Evolutionary conservation across 1,140 invertebrate species (phyloP).

Genomic region (Drosophila obscura): DNA sequence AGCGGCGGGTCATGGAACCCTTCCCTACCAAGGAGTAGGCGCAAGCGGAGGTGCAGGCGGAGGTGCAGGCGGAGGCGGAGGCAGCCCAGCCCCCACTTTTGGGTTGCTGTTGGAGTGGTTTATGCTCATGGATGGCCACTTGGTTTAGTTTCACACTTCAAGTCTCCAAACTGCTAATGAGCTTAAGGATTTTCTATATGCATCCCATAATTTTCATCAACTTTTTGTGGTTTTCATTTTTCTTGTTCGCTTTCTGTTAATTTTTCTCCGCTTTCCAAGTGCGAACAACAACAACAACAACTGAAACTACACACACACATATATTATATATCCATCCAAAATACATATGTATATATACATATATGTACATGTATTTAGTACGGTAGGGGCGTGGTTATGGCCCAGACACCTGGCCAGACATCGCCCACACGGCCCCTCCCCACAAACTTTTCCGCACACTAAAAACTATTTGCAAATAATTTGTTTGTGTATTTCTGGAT

Average conservation of each 20-base stretch:
- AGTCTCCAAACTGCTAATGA: conserved; percentile 73
- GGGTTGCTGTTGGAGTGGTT: conserved; percentile 25
- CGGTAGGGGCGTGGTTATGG: conserved; percentile 31
- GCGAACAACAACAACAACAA: conserved; percentile 56
- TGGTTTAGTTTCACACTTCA: conserved; percentile 76
- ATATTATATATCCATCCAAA: not conserved
- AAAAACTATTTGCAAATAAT: conserved; percentile 79
- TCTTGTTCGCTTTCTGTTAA: conserved; percentile 14
- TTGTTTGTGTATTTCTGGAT: conserved; percentile 19
- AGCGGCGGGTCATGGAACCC: too few relatives aligned
- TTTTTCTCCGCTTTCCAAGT: conserved; percentile 7
- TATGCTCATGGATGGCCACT: conserved; percentile 68
- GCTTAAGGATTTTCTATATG: conserved; percentile 60
- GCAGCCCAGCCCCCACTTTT: not conserved
- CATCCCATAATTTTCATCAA: conserved; percentile 34
- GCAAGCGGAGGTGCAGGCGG: not conserved
- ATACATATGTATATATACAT: conserved; percentile 14
- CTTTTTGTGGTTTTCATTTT: conserved; percentile 24
- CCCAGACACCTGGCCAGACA: conserved; percentile 69
- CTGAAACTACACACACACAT: conserved; percentile 9
- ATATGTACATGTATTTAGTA: not conserved
- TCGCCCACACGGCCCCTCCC: conserved; percentile 14
- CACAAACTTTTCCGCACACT: conserved; percentile 56
- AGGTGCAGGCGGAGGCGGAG: not conserved
- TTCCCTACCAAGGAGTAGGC: not conserved